phyloP scores from a whole-genome alignment of 2,797 vertebrate genomes.

The Poecilia gillii region DNA sequence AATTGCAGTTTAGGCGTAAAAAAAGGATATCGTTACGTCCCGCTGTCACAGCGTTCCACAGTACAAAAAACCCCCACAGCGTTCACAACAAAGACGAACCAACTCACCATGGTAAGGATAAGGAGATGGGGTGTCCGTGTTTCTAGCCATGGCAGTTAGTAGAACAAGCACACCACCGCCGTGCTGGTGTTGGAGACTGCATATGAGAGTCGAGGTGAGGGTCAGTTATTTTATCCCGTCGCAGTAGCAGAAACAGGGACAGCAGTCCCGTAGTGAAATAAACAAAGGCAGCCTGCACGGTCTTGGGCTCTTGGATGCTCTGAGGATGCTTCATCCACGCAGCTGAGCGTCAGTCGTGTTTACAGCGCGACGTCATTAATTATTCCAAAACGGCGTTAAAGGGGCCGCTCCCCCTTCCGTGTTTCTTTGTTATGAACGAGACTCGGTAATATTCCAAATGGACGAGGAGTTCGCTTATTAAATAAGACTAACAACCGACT shows the following conservation, averaged over 20 bases:
- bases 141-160: constrained; percentile 81
- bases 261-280: constrained; percentile 33
- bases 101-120: constrained; percentile 84
- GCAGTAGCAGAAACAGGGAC: constrained; percentile 1
- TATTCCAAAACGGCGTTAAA: constrained; percentile 76
- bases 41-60: constrained; percentile 37
- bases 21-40: not conserved
- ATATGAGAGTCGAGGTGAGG: constrained; percentile 80
- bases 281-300: constrained; percentile 55
- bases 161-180: constrained; percentile 74
- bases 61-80: constrained; percentile 18
- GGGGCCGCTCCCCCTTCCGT: constrained; percentile 40
- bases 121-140: constrained; percentile 78
- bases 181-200: constrained; percentile 84
- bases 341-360: constrained; percentile 82
- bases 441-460: not conserved
- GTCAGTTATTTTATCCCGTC: constrained; percentile 25
- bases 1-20: constrained; percentile 5
- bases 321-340: constrained; percentile 76
- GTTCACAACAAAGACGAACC: constrained; percentile 68
- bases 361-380: constrained; percentile 84
- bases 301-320: constrained; percentile 44
- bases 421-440: constrained; percentile 44
- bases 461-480: not conserved
- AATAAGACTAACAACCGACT: not conserved